Evolutionary conservation across 2,797 vertebrate genomes (phyloP), one percentile per base, ranked within the genome.

Genomic region (Amblyraja radiata): DNA sequence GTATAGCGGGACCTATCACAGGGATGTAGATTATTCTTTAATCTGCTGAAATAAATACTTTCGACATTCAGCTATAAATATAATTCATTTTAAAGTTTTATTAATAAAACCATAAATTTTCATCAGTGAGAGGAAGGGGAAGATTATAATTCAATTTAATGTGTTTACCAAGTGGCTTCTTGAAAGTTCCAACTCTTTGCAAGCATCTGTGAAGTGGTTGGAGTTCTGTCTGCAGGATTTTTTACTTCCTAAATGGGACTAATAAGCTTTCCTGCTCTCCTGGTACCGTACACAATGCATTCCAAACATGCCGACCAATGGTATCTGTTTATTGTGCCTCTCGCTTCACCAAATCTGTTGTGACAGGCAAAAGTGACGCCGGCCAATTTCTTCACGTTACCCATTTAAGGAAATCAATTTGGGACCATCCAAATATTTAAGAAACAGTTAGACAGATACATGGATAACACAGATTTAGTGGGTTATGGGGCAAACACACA

Each of bases 1-100:
- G 58, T 63, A 28, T 11, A 86, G 83, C 14, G 7, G 76, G 76
- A 77, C n/a, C 76, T 28, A 77, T 28, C n/a, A 7, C 65, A 16
- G n/a, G 13, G n/a, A 36, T 68, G 84, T 88, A 36, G 88, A 88
- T 88, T 88, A 88, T 68, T 88, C 63, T 88, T 88, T 88, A 65
- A 88, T 88, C 16, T 88, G 63, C 65, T 18, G 65, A 88, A 88
- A 36, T 88, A 88, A 88, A 88, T 88, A 68, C 14, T 21, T 36
- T 68, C 84, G 36, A 10, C 65, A 63, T 18, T 88, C 61, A 88
- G 63, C 84, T 68, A 21, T 36, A 88, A 88, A 68, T 88, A 36
- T 36, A 36, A 68, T 88, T 68, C n/a, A 68, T 68, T 36, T 88
- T 36, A 68, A 88, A 63, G 63, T 36, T 68, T 36, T 36, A 9